Evolutionary conservation across 2,113 vertebrate species (phyloP).

Genomic region (Leptobrachium leishanense): DNA sequence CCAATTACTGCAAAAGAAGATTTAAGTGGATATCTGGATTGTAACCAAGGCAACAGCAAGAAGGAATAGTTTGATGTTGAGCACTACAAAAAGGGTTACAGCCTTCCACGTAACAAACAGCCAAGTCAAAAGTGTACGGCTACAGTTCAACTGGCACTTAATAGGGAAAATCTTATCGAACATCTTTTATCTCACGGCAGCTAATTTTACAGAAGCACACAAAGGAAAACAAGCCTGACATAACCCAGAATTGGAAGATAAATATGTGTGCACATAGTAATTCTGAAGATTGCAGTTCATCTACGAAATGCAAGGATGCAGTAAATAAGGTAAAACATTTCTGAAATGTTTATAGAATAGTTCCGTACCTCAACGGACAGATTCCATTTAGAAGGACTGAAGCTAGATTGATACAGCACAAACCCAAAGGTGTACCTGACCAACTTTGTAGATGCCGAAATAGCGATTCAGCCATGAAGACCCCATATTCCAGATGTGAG

Average conservation of each 20-base stretch:
- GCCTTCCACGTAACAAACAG: slow-evolving; percentile 28
- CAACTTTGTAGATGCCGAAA: no score
- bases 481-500: no score
- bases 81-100: slow-evolving; percentile 46
- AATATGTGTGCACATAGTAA: no score
- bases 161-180: slow-evolving; percentile 5
- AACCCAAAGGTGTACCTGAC: no score
- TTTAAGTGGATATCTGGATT: slow-evolving; percentile 54
- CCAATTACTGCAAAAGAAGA: slow-evolving; percentile 56
- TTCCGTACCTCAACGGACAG: no score
- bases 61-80: slow-evolving; percentile 60
- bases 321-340: no score
- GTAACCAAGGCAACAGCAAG: slow-evolving; percentile 57
- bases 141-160: slow-evolving; percentile 27
- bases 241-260: neutral
- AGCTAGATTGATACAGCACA: no score
- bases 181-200: neutral
- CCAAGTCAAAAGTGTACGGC: slow-evolving; percentile 27
- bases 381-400: no score
- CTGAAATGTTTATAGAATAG: no score
- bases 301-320: no score
- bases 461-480: no score
- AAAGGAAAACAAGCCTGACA: neutral
- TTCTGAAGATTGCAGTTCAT: no score
- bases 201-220: neutral